Evolutionary conservation across 2,797 vertebrate species (phyloP).

Genomic region (Percopsis omiscomaycus): DNA sequence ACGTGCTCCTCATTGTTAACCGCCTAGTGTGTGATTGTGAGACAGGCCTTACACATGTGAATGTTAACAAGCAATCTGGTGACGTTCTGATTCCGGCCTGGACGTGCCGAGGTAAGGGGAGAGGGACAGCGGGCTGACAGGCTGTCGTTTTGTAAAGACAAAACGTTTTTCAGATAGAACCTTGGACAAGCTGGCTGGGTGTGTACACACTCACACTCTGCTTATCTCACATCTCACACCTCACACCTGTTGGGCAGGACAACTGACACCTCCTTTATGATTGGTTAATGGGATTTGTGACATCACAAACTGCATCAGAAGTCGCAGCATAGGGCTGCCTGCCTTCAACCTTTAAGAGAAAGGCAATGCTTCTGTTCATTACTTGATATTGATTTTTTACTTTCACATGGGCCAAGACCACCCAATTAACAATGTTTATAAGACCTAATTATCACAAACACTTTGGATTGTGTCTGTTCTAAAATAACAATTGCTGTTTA

Average conservation of each 20-base stretch:
- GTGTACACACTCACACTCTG: too few species aligned
- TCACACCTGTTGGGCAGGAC: too few species aligned
- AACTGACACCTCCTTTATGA: too few species aligned
- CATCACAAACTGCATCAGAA: too few species aligned
- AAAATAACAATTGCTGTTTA: neutral
- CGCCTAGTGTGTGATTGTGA: slow-evolving; percentile 46
- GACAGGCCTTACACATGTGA: slow-evolving; percentile 29
- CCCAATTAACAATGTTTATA: slow-evolving; percentile 11
- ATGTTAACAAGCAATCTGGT: slow-evolving; percentile 8
- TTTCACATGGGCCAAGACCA: neutral
- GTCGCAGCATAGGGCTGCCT: too few species aligned
- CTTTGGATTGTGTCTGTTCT: neutral
- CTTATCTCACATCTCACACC: too few species aligned
- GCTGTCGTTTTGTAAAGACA: neutral
- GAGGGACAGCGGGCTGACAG: slow-evolving; percentile 4
- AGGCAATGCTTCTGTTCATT: neutral
- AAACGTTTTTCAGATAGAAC: too few species aligned
- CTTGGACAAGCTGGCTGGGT: too few species aligned
- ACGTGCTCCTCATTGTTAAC: slow-evolving; percentile 51
- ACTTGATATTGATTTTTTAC: slow-evolving; percentile 11
- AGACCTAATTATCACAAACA: slow-evolving; percentile 15
- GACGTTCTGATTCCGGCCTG: slow-evolving; percentile 3
- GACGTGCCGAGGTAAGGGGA: slow-evolving; percentile 8
- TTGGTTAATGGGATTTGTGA: too few species aligned
- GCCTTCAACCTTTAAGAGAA: too few species aligned